Conservation (phyloP, 1,140 invertebrate species). For the Drosophila kurseongensis region DNA sequence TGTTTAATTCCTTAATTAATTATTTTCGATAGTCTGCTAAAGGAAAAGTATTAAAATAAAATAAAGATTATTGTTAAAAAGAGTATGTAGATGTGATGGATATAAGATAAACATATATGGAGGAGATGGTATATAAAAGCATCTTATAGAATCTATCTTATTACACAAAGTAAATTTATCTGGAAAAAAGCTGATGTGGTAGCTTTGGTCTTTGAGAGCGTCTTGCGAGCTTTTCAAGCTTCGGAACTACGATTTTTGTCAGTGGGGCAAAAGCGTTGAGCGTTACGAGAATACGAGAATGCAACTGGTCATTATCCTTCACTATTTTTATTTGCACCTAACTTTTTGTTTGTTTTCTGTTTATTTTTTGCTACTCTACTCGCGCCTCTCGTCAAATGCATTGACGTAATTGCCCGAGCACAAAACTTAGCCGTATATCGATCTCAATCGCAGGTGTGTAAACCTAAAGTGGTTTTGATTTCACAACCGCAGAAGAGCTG, state of each 20-base stretch:
- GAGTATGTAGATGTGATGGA: too few relatives aligned
- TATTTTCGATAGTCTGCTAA: too few relatives aligned
- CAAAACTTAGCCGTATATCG: constrained; percentile 48
- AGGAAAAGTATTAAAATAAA: too few relatives aligned
- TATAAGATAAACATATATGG: too few relatives aligned
- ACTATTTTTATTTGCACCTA: constrained; percentile 27
- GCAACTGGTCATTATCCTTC: constrained; percentile 56
- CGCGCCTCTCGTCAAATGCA: constrained; percentile 60
- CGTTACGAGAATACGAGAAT: constrained; percentile 11
- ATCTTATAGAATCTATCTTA: too few relatives aligned
- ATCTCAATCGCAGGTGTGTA: constrained; percentile 72
- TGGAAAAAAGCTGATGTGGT: not conserved
- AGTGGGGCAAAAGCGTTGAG: constrained; percentile 42
- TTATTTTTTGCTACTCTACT: constrained; percentile 7
- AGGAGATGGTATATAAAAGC: too few relatives aligned
- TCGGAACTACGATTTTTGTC: constrained; percentile 53
- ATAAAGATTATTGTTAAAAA: too few relatives aligned
- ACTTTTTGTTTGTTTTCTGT: constrained; percentile 5
- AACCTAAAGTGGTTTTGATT: constrained; percentile 77
- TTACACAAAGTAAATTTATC: not conserved
- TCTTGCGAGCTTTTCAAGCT: constrained; percentile 43
- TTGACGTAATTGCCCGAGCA: constrained; percentile 66
- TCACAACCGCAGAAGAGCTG: constrained; percentile 49
- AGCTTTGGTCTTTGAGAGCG: constrained; percentile 12
- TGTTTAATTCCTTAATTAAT: too few relatives aligned